Percentiles rank a stretch among this genome's conserved stretches.
phyloP scores from a whole-genome alignment of 1,140 invertebrate species.

The Brachionus manjavacas region DNA sequence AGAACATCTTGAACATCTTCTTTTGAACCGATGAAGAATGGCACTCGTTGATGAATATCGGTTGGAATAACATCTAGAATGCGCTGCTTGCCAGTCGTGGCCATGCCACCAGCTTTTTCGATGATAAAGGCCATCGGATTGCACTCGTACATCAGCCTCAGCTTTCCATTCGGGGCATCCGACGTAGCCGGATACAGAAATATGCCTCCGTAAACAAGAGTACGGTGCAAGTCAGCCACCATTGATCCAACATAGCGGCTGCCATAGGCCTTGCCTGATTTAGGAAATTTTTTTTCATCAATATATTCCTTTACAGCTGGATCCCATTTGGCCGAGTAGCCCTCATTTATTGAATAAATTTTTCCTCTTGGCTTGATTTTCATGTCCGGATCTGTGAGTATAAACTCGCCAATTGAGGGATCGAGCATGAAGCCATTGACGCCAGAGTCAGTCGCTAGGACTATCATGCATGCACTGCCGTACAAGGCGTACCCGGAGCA shows the following conservation, averaged over 20 bases:
- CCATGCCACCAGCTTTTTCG: slow-evolving; percentile 74
- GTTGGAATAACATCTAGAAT: slow-evolving; percentile 85
- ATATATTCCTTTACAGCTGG: slow-evolving; percentile 77
- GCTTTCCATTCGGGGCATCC: slow-evolving; percentile 85
- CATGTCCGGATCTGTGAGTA: slow-evolving; percentile 89
- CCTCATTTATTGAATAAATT: slow-evolving; percentile 93
- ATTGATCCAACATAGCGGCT: slow-evolving; percentile 94
- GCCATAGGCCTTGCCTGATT: slow-evolving; percentile 51
- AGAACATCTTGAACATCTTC: slow-evolving; percentile 77
- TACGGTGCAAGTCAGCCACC: slow-evolving; percentile 96
- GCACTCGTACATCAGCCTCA: slow-evolving; percentile 92
- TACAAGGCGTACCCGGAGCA: slow-evolving; percentile 96
- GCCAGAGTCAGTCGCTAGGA: slow-evolving; percentile 75
- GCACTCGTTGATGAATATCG: slow-evolving; percentile 79
- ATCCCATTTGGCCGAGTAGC: slow-evolving; percentile 72
- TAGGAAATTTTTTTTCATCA: slow-evolving; percentile 81
- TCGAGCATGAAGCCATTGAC: slow-evolving; percentile 97
- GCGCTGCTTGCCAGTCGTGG: slow-evolving; percentile 72
- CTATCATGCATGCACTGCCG: slow-evolving; percentile 90
- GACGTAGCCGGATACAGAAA: slow-evolving; percentile 94
- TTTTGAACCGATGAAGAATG: slow-evolving; percentile 87
- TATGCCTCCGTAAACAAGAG: slow-evolving; percentile 94
- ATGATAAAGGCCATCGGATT: slow-evolving; percentile 95
- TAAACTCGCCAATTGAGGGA: slow-evolving; percentile 93
- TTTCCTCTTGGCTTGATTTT: slow-evolving; percentile 75